Conservation (phyloP, 2,888 invertebrate genomes). For the Macrostomum cliftonense region DNA sequence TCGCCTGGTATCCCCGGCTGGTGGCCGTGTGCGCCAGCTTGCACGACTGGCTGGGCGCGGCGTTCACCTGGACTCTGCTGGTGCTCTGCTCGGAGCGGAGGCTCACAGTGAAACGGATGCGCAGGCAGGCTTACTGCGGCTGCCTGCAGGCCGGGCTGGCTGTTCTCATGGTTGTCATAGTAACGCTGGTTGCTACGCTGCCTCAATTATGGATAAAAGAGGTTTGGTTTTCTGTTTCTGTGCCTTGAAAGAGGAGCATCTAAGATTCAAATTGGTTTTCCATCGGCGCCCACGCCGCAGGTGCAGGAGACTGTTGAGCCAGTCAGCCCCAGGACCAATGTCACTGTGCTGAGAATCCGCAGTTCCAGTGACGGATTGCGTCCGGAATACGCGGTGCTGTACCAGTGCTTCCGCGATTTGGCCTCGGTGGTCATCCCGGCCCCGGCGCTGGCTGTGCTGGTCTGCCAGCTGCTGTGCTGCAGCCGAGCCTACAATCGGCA, state of each 20-base stretch:
- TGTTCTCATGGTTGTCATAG: constrained; percentile 22
- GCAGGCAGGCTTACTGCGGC: constrained; percentile 1
- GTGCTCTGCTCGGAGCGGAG: no score
- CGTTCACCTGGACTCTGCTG: no score
- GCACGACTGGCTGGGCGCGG: no score
- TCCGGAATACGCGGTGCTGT: neutral
- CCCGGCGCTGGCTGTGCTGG: neutral
- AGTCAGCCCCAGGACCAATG: constrained; percentile 15
- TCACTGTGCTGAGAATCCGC: neutral
- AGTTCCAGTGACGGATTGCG: neutral
- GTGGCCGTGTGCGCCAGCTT: constrained; percentile 13
- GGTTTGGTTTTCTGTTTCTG: no score
- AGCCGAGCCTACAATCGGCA: no score
- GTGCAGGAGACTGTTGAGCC: constrained; percentile 12
- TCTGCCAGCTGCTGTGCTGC: no score
- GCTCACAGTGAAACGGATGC: no score
- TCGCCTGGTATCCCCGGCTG: no score
- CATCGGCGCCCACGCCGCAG: no score
- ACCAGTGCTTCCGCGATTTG: neutral
- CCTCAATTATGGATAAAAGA: constrained; percentile 32
- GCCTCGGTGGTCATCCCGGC: neutral
- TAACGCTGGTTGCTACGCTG: constrained; percentile 26
- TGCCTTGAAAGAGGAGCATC: no score
- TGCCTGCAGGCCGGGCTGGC: constrained; percentile 22
- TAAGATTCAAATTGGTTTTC: no score